phyloP scores from a whole-genome alignment of 2,888 invertebrate genomes.

The Acrobeloides nanus region DNA sequence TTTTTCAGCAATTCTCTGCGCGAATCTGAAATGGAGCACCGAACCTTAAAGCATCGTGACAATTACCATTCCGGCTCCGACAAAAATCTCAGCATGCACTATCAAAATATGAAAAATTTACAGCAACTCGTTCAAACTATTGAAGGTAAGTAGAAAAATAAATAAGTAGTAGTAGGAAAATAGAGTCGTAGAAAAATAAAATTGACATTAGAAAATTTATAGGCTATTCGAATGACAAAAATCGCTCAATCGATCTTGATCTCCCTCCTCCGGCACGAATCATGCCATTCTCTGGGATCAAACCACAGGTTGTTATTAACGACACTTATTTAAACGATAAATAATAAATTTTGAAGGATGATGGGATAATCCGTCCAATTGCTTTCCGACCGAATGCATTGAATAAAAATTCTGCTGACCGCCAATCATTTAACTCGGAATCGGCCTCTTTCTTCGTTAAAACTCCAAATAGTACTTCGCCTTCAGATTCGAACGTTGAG shows the following conservation, averaged over 20 bases:
- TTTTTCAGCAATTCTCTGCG: slow-evolving; percentile 17
- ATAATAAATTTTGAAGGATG: slow-evolving; percentile 21
- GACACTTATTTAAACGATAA: not conserved
- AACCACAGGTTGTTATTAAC: slow-evolving; percentile 23
- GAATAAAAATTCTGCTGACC: too few species aligned
- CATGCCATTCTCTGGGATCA: slow-evolving; percentile 26
- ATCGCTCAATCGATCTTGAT: slow-evolving; percentile 2
- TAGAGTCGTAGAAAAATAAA: too few species aligned
- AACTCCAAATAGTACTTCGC: too few species aligned
- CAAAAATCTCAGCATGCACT: slow-evolving; percentile 4
- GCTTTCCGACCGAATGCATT: slow-evolving; percentile 28
- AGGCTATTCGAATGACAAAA: slow-evolving; percentile 2
- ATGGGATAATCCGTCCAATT: slow-evolving; percentile 31
- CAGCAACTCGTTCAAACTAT: slow-evolving; percentile 22
- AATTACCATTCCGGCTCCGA: slow-evolving; percentile 10
- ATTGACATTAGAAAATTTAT: too few species aligned
- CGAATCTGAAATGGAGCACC: slow-evolving; percentile 23
- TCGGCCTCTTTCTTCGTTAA: too few species aligned
- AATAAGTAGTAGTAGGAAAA: too few species aligned
- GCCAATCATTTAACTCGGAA: too few species aligned
- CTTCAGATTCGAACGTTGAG: too few species aligned
- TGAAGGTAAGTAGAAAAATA: slow-evolving; percentile 14
- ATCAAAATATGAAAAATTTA: slow-evolving; percentile 24
- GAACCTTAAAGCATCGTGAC: slow-evolving; percentile 24
- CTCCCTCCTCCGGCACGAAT: slow-evolving; percentile 30